Percentiles rank a stretch among this genome's conserved stretches.
phyloP scores from a whole-genome alignment of 2,888 invertebrate species.

The Calliopum simillimum region DNA sequence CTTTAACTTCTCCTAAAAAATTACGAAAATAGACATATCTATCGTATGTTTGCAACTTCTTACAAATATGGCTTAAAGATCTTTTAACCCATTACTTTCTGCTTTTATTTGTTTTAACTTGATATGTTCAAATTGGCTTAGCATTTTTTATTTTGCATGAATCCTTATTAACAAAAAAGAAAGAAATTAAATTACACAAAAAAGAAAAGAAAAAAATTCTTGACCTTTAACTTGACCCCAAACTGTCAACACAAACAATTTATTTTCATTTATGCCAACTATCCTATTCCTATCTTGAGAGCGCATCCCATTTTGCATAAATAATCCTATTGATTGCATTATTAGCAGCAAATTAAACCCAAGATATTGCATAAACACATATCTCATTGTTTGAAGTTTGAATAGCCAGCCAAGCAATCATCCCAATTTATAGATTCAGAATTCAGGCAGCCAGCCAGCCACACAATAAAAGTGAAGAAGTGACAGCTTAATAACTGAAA shows the following conservation, averaged over 20 bases:
- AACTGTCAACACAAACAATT: conserved; percentile 54
- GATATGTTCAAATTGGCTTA: too few relatives aligned
- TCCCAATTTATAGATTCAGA: conserved; percentile 39
- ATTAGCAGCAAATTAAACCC: conserved; percentile 48
- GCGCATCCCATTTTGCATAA: conserved; percentile 49
- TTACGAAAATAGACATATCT: too few relatives aligned
- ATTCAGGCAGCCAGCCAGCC: conserved; percentile 18
- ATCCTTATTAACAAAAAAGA: too few relatives aligned
- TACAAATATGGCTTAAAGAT: too few relatives aligned
- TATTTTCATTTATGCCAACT: conserved; percentile 26
- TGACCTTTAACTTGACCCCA: conserved; percentile 37
- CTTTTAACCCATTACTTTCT: too few relatives aligned
- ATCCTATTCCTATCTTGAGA: background rate
- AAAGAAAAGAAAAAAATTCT: background rate
- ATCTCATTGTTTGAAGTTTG: conserved; percentile 27
- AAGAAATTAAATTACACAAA: background rate
- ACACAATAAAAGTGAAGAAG: conserved; percentile 41
- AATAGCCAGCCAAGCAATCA: conserved; percentile 23
- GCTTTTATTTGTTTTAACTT: too few relatives aligned
- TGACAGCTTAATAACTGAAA: conserved; percentile 54
- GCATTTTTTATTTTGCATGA: too few relatives aligned
- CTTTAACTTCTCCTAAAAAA: too few relatives aligned
- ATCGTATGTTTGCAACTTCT: too few relatives aligned
- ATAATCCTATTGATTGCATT: conserved; percentile 60
- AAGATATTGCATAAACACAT: conserved; percentile 24